Conservation (phyloP, 2,113 vertebrate genomes). For the Anarrhichthys ocellatus region DNA sequence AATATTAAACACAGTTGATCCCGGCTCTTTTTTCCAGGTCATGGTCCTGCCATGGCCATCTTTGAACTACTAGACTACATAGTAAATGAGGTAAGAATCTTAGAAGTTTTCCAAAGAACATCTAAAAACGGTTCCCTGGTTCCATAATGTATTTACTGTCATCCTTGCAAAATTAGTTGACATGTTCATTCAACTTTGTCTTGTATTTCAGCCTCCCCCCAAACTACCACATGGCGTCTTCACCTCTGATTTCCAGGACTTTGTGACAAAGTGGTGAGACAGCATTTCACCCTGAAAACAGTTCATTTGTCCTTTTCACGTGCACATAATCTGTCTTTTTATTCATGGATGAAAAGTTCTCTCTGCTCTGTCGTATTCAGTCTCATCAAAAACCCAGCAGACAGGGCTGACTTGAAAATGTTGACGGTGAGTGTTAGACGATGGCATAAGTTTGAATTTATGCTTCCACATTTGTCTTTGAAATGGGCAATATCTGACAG, state of each 20-base stretch:
- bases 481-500: background rate
- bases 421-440: slow-evolving; percentile 86
- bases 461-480: background rate
- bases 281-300: background rate
- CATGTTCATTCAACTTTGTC: background rate
- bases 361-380: slow-evolving; percentile 72
- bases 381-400: slow-evolving; percentile 94
- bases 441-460: background rate
- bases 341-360: background rate
- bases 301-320: background rate
- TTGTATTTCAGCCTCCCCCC: slow-evolving; percentile 86
- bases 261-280: slow-evolving; percentile 93
- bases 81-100: slow-evolving; percentile 89
- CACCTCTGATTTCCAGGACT: slow-evolving; percentile 93
- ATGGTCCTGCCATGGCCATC: slow-evolving; percentile 91
- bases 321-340: background rate
- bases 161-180: background rate
- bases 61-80: slow-evolving; percentile 95
- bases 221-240: slow-evolving; percentile 91
- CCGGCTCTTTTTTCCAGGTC: slow-evolving; percentile 25
- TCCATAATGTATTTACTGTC: background rate
- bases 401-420: slow-evolving; percentile 93
- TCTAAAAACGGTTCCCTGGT: background rate
- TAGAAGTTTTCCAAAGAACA: background rate
- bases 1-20: background rate